Conservation (phyloP, 1,140 invertebrate species). For the Macrobrachium nipponense region DNA sequence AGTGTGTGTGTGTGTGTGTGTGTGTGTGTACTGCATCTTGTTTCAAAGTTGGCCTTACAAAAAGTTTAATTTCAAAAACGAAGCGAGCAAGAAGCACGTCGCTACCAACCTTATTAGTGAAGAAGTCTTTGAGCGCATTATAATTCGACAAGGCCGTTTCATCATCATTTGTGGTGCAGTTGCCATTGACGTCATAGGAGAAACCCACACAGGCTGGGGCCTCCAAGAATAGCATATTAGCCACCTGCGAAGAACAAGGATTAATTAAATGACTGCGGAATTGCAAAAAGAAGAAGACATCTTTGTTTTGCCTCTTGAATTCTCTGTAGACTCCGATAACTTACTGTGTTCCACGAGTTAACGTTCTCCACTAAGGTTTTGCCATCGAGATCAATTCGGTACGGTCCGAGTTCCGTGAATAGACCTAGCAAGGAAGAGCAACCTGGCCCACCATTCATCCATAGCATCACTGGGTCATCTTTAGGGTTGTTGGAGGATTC, state of each 20-base stretch:
- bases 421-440: slow-evolving; percentile 44
- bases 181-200: slow-evolving; percentile 28
- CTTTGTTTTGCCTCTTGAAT: too few species aligned
- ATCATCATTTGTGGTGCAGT: slow-evolving; percentile 26
- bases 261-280: background rate
- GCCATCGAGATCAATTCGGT: slow-evolving; percentile 25
- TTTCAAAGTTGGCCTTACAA: too few species aligned
- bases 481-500: too few species aligned
- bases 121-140: slow-evolving; percentile 31
- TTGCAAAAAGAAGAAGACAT: too few species aligned
- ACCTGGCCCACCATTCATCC: slow-evolving; percentile 46
- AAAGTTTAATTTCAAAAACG: too few species aligned
- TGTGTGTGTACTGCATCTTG: too few species aligned
- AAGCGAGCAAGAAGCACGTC: too few species aligned
- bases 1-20: too few species aligned
- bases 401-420: slow-evolving; percentile 43
- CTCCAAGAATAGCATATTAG: slow-evolving; percentile 75
- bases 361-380: slow-evolving; percentile 8
- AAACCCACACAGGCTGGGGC: slow-evolving; percentile 47
- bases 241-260: slow-evolving; percentile 73
- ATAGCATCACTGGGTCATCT: too few species aligned
- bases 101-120: background rate
- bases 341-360: too few species aligned
- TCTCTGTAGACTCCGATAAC: too few species aligned
- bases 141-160: slow-evolving; percentile 35